These are phyloP conservation scores for Pangasius krempfi DNA, from an alignment of 2,797 vertebrate genomes.

Conservation along the genomic window DNA sequence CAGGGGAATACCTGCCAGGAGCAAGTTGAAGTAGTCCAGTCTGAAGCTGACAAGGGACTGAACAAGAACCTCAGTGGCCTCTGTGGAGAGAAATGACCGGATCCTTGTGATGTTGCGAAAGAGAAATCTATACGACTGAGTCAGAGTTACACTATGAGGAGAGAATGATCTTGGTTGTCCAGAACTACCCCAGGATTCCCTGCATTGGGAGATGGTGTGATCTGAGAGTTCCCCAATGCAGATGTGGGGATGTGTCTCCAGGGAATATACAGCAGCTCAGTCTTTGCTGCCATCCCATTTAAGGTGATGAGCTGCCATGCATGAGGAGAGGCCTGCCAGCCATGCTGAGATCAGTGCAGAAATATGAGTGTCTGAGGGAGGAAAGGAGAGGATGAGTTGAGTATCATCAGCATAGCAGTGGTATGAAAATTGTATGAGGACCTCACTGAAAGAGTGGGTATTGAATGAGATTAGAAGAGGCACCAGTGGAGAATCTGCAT, in stretches of 20 bases:
- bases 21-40: not conserved
- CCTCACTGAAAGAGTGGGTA: not conserved
- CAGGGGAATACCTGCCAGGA: not conserved
- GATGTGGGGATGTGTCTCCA: not conserved
- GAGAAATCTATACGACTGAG: not conserved
- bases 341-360: not conserved
- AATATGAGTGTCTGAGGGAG: not conserved
- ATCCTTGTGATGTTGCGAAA: not conserved
- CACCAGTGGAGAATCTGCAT: not conserved
- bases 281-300: not conserved
- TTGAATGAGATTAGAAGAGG: not conserved
- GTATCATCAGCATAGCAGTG: not conserved
- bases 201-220: not conserved
- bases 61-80: constrained; percentile 5
- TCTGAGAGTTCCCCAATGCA: not conserved
- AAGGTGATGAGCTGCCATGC: not conserved
- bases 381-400: not conserved
- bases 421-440: not conserved
- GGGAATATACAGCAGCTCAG: not conserved
- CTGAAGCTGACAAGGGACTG: constrained; percentile 1
- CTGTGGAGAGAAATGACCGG: not conserved
- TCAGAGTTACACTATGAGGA: not conserved
- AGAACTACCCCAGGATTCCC: not conserved
- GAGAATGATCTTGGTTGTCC: not conserved
- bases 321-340: constrained; percentile 15